These are phyloP conservation scores for Sylvicola fuscatus DNA, from an alignment of 2,888 invertebrate genomes.

Conservation along the genomic window DNA sequence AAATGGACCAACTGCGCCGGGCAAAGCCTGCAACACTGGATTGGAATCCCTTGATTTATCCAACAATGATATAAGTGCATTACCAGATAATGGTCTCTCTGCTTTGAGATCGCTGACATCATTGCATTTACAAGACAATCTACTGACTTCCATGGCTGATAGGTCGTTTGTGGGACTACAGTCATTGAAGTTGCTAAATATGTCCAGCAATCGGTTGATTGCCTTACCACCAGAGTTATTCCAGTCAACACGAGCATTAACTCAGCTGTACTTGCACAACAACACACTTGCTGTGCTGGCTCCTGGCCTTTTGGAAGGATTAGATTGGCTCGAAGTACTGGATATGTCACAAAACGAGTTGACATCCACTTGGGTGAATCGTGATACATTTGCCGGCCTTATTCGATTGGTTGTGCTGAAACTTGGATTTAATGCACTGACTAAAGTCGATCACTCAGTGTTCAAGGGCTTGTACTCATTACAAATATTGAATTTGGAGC, in stretches of 20 bases:
- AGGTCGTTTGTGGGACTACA: conserved; percentile 50
- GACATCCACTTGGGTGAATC: conserved; percentile 56
- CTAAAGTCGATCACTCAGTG: conserved; percentile 44
- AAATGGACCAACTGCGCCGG: conserved; percentile 37
- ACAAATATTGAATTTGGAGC: conserved; percentile 52
- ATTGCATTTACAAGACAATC: conserved; percentile 55
- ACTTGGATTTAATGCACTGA: conserved; percentile 49
- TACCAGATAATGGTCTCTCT: conserved; percentile 50
- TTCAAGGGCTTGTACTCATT: conserved; percentile 56
- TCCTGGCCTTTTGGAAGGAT: conserved; percentile 49
- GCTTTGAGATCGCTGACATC: conserved; percentile 46
- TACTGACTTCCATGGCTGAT: conserved; percentile 50
- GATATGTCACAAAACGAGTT: conserved; percentile 55
- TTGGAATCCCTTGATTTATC: conserved; percentile 53
- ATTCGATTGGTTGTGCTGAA: conserved; percentile 54
- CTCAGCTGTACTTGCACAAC: conserved; percentile 53
- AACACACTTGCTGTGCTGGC: conserved; percentile 56
- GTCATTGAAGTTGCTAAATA: conserved; percentile 47
- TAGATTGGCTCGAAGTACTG: conserved; percentile 50
- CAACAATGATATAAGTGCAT: conserved; percentile 44
- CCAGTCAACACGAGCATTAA: conserved; percentile 45
- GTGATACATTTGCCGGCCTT: conserved; percentile 55
- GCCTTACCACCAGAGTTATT: conserved; percentile 62
- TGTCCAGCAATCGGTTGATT: conserved; percentile 58
- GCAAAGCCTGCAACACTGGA: conserved; percentile 46